Base-by-base conservation (phyloP, 2,797 vertebrate genomes). In the Aeoliscus strigatus region DNA sequence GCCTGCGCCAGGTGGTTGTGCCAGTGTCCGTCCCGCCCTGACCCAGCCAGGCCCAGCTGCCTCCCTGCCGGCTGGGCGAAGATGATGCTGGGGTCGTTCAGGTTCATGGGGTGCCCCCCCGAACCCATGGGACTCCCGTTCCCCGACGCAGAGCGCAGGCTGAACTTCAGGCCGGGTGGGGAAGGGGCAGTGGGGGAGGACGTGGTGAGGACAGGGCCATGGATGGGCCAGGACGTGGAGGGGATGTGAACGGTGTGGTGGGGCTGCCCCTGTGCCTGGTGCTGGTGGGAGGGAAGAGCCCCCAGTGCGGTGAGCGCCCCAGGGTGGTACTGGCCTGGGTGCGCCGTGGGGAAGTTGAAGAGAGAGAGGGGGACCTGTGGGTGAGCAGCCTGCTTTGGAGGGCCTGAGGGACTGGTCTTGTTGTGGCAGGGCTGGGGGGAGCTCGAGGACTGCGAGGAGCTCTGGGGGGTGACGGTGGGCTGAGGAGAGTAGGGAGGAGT, bases 41-140 rank as follows among this genome's bases (percentile, higher is more conserved):
- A 82, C 84, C 82, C 90, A 51, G 74, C 79, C 64, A 75, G 17
- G 45, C 90, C 86, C 66, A 82, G 79, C 82, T 90, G 90, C 64
- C 92, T 91, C 60, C 89, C 91, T 52, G 93, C 90, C 56, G 94
- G 95, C 84, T 97, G 94, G 70, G 94, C 95, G 49, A 96, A 99
- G 83, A 99, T 99, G 84, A 99, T 98, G 86, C 95, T 98, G 74
- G 95, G 96, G 86, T 99, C 96, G 13, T 96, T 99, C 64, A 98
- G 87, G 85, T 90, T 92, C 84, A 96, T 85, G 63, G 85, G 88
- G 82, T 74, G 89, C 59, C 80, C 66, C 18, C 64, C 51, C 8
- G 76, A 61, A 55, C 66, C 84, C 0, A 71, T 48, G 72, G 88
- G 59, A 15, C 66, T 77, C 12, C 79, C 66, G 3, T 54, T 73